Conservation (phyloP, 2,797 vertebrate genomes). For the Eremophila alpestris region DNA sequence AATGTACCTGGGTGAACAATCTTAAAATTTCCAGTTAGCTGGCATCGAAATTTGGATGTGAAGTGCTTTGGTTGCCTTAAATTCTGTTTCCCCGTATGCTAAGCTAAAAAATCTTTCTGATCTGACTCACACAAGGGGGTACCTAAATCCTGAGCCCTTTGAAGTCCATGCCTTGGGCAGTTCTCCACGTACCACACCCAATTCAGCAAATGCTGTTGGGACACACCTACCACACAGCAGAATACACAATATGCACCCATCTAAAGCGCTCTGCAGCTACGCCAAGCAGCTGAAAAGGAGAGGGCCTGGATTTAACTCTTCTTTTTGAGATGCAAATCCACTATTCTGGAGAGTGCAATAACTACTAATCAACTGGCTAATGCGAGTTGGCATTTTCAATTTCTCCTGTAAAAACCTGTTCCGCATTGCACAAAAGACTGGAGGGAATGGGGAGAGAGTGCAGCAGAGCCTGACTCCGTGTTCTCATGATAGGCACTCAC, state of each 20-base stretch:
- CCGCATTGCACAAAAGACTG: background rate
- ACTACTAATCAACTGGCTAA: constrained; percentile 58
- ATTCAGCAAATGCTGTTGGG: background rate
- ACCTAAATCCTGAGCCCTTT: background rate
- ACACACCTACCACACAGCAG: background rate
- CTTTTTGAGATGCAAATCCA: constrained; percentile 40
- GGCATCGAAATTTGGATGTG: background rate
- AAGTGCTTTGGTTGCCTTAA: background rate
- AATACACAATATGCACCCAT: background rate
- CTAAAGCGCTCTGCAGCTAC: background rate
- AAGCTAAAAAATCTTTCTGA: background rate
- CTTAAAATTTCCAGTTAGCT: background rate
- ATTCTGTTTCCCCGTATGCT: background rate
- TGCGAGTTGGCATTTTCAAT: constrained; percentile 59
- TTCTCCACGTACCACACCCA: background rate
- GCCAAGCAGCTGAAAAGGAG: background rate
- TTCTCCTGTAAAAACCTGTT: constrained; percentile 57
- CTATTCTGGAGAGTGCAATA: constrained; percentile 32
- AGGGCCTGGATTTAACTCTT: background rate
- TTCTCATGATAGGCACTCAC: constrained; percentile 30
- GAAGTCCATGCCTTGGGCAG: background rate
- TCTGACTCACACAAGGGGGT: background rate
- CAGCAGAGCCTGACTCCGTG: constrained; percentile 40
- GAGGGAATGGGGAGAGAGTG: background rate
- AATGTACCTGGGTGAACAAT: background rate